Conservation (phyloP, 2,797 vertebrate genomes). For the Kryptolebias ocellatus region DNA sequence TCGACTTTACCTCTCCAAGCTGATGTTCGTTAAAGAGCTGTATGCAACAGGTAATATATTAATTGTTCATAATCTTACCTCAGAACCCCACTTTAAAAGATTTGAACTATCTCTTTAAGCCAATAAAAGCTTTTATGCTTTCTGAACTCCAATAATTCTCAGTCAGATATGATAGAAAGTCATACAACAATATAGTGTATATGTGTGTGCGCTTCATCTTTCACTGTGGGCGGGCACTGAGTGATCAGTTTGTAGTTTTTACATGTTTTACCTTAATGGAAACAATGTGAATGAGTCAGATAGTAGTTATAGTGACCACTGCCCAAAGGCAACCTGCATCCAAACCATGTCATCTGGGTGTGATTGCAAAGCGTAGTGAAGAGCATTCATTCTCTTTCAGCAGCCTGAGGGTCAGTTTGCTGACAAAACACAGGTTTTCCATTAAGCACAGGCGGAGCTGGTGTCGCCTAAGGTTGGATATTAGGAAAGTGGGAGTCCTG, state of each 20-base stretch:
- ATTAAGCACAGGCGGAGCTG: constrained; percentile 48
- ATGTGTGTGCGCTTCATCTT: no score
- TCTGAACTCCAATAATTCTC: no score
- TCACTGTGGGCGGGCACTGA: constrained; percentile 1
- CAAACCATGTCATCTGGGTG: constrained; percentile 37
- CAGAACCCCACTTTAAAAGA: no score
- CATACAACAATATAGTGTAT: no score
- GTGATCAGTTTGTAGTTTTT: constrained; percentile 29
- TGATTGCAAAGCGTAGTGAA: constrained; percentile 36
- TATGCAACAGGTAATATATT: no score
- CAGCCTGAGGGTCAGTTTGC: constrained; percentile 36
- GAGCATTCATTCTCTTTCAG: constrained; percentile 31
- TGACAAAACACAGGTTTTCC: constrained; percentile 69
- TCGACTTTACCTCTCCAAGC: no score
- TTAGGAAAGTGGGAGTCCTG: constrained; percentile 48
- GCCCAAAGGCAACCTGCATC: constrained; percentile 21
- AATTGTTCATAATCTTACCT: no score
- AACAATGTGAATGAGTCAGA: constrained; percentile 30
- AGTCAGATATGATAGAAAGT: no score
- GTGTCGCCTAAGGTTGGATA: constrained; percentile 50
- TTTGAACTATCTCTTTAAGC: no score
- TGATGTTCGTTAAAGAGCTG: no score
- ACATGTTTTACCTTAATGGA: constrained; percentile 27
- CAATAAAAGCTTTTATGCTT: no score
- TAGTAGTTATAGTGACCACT: constrained; percentile 14